Evolutionary conservation across 2,113 vertebrate species (phyloP), one percentile per base, ranked within the genome.

Genomic region (Microtus montanus): DNA sequence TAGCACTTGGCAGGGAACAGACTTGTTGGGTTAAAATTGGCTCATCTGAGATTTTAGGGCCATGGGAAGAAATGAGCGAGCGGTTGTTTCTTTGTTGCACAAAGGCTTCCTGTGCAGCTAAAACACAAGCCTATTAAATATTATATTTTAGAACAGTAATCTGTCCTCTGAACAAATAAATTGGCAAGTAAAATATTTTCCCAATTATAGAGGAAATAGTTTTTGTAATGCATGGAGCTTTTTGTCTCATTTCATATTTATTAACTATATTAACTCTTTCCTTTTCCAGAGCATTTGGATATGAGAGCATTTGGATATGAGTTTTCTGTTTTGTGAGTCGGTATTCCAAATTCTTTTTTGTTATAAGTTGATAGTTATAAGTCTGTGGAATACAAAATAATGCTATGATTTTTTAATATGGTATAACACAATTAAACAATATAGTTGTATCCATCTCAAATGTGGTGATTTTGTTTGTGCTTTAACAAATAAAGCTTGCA

Each of bases 241-340:
- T 92, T 95, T 83, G 66, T 63, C 20, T 92, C 35, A 30, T 89
- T 74, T 96, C 9, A 8, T n/a, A 33, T 91, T 89, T 73, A 61
- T 86, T 66, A 33, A 84, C 24, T 7, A 14, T 28, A 30, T 83
- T 10, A 63, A 41, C 58, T 20, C 1, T 44, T 44, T 44, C 44
- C 44, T 44, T 91, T 89, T 35, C 22, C 13, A 61, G 2, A 82
- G 30, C 49, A 20, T 3, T 5, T n/a, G n/a, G 66, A 58, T 86
- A 26, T 33, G n/a, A 41, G 13, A 82, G 30, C 49, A 20, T 3
- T 5, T n/a, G n/a, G 73, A 58, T 86, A 26, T 33, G n/a, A 41
- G 13, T 64, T 95, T 96, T 93, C 35, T 64, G 10, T 83, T 70
- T 97, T 87, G n/a, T 89, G 58, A 91, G 11, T 83, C 38, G 83